phyloP scores from a whole-genome alignment of 2,888 invertebrate genomes.

The Taphrorychus bicolor region DNA sequence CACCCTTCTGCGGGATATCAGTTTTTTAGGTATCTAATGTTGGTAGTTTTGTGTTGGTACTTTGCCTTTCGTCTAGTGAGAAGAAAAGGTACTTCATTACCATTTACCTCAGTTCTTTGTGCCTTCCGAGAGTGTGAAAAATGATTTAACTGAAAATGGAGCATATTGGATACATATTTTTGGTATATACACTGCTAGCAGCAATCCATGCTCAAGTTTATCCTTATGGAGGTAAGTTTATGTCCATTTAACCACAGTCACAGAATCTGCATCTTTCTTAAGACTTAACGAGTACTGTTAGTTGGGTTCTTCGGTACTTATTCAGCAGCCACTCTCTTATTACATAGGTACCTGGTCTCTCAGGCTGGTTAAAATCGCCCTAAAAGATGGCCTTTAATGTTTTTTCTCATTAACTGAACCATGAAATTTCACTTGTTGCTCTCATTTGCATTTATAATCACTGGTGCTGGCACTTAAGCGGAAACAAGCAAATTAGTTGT shows the following conservation, averaged over 20 bases:
- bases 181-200: conserved; percentile 16
- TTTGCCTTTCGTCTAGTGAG: conserved; percentile 9
- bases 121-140: conserved; percentile 27
- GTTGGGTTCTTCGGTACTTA: conserved; percentile 7
- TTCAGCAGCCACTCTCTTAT: background rate
- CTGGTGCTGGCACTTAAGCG: background rate
- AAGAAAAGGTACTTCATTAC: conserved; percentile 32
- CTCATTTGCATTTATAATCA: conserved; percentile 28
- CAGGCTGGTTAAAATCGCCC: conserved; percentile 1
- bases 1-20: conserved; percentile 7
- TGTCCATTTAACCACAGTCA: conserved; percentile 5
- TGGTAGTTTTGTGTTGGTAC: conserved; percentile 16
- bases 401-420: conserved; percentile 26
- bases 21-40: conserved; percentile 24
- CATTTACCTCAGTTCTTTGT: conserved; percentile 31
- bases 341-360: background rate
- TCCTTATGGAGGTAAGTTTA: conserved; percentile 34
- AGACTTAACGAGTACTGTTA: conserved; percentile 37
- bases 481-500: background rate
- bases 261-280: conserved; percentile 17
- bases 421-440: conserved; percentile 31
- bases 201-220: conserved; percentile 13
- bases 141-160: conserved; percentile 20
- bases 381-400: conserved; percentile 16
- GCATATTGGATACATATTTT: conserved; percentile 25